phyloP scores from a whole-genome alignment of 2,888 invertebrate species.

The Sarcophaga subvicina region DNA sequence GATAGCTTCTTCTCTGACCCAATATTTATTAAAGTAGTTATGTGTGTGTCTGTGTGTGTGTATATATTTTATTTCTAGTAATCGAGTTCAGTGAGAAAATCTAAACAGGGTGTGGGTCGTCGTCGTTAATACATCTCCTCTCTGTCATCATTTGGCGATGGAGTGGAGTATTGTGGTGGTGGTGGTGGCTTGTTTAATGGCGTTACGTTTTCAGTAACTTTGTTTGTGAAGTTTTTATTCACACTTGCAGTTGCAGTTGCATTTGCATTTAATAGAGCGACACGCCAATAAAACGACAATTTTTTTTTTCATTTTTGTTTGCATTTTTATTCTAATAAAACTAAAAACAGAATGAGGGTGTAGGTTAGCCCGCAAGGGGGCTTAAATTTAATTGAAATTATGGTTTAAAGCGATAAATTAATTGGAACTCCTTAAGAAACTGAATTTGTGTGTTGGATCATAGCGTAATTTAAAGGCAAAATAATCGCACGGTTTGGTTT shows the following conservation, averaged over 20 bases:
- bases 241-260: neutral
- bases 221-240: constrained; percentile 12
- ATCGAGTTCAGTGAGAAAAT: constrained; percentile 54
- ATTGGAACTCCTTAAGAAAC: neutral
- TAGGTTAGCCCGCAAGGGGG: neutral
- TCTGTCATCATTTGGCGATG: neutral
- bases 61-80: neutral
- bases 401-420: neutral
- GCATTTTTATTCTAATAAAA: neutral
- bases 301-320: neutral
- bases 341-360: neutral
- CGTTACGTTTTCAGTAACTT: constrained; percentile 27
- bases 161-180: too few species aligned
- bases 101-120: constrained; percentile 54
- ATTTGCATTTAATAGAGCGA: constrained; percentile 17
- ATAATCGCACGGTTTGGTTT: too few species aligned
- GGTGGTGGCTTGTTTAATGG: neutral
- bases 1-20: too few species aligned
- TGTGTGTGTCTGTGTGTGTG: neutral
- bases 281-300: neutral
- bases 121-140: constrained; percentile 3
- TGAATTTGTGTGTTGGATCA: too few species aligned
- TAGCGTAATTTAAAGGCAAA: too few species aligned
- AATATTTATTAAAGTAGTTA: neutral
- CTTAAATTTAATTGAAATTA: neutral